phyloP scores from a whole-genome alignment of 2,797 vertebrate species.

The Sebastes vulpes region DNA sequence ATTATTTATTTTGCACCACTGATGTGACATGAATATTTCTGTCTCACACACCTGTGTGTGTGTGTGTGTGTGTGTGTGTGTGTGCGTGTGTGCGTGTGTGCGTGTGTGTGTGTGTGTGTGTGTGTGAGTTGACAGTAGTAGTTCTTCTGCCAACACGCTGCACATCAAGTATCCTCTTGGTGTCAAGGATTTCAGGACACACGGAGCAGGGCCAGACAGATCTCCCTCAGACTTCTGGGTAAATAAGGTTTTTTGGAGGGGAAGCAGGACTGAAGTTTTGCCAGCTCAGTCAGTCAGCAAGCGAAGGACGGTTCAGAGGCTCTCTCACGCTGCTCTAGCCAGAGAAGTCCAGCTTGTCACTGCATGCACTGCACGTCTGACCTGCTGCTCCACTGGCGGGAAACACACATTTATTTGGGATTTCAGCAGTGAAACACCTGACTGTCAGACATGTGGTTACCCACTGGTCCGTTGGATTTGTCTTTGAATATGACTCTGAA shows the following conservation, averaged over 20 bases:
- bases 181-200: conserved; percentile 3
- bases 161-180: not conserved
- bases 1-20: not conserved
- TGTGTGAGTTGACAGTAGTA: not conserved
- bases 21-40: not conserved
- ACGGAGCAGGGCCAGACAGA: not conserved
- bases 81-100: not conserved
- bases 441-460: not conserved
- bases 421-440: not conserved
- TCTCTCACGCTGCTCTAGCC: not conserved
- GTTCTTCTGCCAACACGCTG: not conserved
- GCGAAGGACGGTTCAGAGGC: conserved; percentile 41
- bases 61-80: not conserved
- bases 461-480: not conserved
- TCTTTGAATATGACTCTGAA: not conserved
- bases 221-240: not conserved
- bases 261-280: conserved; percentile 18
- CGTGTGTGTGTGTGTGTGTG: not conserved
- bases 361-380: not conserved
- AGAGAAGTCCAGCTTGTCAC: not conserved
- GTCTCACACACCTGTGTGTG: not conserved
- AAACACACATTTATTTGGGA: not conserved
- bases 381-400: not conserved
- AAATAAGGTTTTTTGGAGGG: not conserved
- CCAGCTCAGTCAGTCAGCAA: conserved; percentile 16